Conservation (phyloP, 2,888 invertebrate genomes). For the Sinohyriopsis cumingii region DNA sequence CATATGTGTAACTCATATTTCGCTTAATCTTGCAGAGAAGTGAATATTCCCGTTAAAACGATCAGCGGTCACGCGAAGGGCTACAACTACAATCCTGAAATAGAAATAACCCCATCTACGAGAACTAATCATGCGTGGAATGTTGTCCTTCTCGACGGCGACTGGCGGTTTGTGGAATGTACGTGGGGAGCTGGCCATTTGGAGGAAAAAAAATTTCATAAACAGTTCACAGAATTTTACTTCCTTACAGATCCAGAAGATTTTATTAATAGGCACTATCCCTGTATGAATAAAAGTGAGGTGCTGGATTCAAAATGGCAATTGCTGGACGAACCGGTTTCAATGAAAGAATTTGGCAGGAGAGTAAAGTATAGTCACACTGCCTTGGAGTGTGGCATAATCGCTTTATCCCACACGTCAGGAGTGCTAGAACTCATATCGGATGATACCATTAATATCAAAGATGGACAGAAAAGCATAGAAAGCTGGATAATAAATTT, state of each 20-base stretch:
- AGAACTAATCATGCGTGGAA: constrained; percentile 32
- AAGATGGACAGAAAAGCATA: too few species aligned
- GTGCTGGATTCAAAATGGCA: constrained; percentile 7
- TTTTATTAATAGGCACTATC: constrained; percentile 9
- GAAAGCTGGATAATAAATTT: too few species aligned
- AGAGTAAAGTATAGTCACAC: neutral
- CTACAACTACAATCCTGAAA: constrained; percentile 19
- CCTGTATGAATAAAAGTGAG: neutral
- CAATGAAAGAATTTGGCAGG: neutral
- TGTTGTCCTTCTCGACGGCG: constrained; percentile 15
- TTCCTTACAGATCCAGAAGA: constrained; percentile 16
- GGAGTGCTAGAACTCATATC: too few species aligned
- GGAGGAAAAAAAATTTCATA: constrained; percentile 3
- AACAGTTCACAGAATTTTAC: constrained; percentile 6
- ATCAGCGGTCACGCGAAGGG: constrained; percentile 25
- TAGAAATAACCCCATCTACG: constrained; percentile 5
- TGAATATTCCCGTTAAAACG: constrained; percentile 16
- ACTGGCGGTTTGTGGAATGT: constrained; percentile 28
- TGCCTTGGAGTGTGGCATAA: too few species aligned
- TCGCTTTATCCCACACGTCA: too few species aligned
- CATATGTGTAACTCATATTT: neutral
- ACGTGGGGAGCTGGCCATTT: constrained; percentile 28
- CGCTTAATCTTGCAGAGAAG: constrained; percentile 13
- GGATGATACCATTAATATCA: too few species aligned
- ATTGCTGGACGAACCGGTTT: constrained; percentile 1